phyloP scores from a whole-genome alignment of 92 coral and sea anemone species.

The Phenganax marumi region DNA sequence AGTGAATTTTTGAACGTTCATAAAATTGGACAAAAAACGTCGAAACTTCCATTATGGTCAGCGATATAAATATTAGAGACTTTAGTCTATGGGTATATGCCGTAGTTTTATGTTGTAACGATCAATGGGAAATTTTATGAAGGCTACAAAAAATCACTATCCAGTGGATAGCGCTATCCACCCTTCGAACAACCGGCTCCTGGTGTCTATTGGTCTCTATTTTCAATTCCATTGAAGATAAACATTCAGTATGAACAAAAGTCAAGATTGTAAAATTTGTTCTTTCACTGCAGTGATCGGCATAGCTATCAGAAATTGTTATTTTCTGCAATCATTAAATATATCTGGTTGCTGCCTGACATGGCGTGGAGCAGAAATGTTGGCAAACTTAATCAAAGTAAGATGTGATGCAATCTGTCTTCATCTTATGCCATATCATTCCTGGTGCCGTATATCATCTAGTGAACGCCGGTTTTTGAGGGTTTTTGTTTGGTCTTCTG shows the following conservation, averaged over 20 bases:
- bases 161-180: no score
- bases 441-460: not conserved
- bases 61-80: no score
- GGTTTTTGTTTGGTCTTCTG: not conserved
- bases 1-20: no score
- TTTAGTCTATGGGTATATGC: no score
- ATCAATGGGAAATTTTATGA: no score
- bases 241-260: no score
- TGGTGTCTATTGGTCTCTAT: not conserved
- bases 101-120: no score
- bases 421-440: not conserved
- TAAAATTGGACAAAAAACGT: no score
- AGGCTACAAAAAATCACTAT: no score
- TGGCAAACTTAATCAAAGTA: conserved; percentile 90
- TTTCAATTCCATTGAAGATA: not conserved
- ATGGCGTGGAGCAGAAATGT: conserved; percentile 91
- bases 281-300: conserved; percentile 59
- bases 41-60: no score
- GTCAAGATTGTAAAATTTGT: not conserved
- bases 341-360: conserved; percentile 88
- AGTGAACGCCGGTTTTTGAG: not conserved
- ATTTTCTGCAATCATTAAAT: conserved; percentile 72
- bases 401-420: no score
- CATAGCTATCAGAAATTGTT: conserved; percentile 77
- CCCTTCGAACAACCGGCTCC: no score